Evolutionary conservation across 2,888 invertebrate genomes (phyloP).

Genomic region (Cerastis leucographa): DNA sequence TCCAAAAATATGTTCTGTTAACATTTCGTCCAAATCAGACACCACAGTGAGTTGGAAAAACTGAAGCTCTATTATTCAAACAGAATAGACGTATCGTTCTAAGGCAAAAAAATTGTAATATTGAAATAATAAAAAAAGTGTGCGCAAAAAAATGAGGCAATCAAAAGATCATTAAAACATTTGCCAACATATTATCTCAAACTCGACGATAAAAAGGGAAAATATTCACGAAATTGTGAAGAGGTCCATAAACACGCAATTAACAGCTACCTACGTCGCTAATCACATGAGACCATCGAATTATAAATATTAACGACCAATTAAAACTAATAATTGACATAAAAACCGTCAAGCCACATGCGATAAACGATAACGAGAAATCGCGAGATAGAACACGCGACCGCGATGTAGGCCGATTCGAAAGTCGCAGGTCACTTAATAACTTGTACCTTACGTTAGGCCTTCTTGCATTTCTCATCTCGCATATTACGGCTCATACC

Average conservation of each 20-base stretch:
- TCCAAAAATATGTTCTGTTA: constrained; percentile 52
- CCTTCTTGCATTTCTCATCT: constrained; percentile 45
- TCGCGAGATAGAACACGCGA: constrained; percentile 61
- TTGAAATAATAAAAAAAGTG: not conserved
- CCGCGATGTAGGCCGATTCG: constrained; percentile 62
- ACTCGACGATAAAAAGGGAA: constrained; percentile 15
- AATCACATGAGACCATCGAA: constrained; percentile 51
- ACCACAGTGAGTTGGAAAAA: not conserved
- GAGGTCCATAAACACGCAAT: constrained; percentile 54
- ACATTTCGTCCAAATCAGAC: constrained; percentile 39
- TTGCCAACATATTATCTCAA: constrained; percentile 30
- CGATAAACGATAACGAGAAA: constrained; percentile 63
- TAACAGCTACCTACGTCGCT: constrained; percentile 40
- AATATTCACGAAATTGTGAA: constrained; percentile 38
- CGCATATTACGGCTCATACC: constrained; percentile 14
- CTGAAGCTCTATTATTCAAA: not conserved
- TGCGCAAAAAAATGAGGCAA: constrained; percentile 2
- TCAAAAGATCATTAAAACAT: constrained; percentile 9
- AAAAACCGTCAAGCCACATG: constrained; percentile 56
- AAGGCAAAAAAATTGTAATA: not conserved
- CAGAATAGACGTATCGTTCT: not conserved
- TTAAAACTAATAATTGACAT: constrained; percentile 66
- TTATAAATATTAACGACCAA: constrained; percentile 68
- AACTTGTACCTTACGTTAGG: constrained; percentile 54
- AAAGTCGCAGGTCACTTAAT: constrained; percentile 64